These are phyloP conservation scores for Smittia sp. DNA, from an alignment of 2,888 invertebrate genomes.

Conservation along the genomic window DNA sequence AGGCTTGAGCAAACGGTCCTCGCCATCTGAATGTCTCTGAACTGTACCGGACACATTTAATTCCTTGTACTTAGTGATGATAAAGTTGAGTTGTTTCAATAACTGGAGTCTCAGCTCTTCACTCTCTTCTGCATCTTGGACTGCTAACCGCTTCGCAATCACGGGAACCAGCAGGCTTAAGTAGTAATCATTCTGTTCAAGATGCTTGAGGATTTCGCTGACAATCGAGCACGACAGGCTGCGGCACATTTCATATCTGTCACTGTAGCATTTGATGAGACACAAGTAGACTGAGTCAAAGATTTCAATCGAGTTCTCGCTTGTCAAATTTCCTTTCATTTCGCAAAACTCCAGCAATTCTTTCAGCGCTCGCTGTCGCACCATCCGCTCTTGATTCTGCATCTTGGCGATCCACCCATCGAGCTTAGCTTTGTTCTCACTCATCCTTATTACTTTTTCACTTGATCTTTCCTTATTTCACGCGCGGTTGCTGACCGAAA, in stretches of 20 bases:
- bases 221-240: constrained; percentile 47
- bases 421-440: constrained; percentile 15
- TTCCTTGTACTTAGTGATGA: constrained; percentile 64
- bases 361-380: constrained; percentile 44
- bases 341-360: constrained; percentile 43
- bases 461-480: no score
- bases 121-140: constrained; percentile 64
- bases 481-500: no score
- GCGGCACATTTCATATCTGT: constrained; percentile 51
- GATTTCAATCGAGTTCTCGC: constrained; percentile 42
- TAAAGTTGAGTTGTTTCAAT: constrained; percentile 62
- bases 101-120: constrained; percentile 80
- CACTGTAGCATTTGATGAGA: constrained; percentile 51
- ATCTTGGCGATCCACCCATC: constrained; percentile 38
- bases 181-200: constrained; percentile 69
- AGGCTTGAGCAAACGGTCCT: constrained; percentile 45
- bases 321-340: neutral
- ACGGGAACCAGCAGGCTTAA: constrained; percentile 73
- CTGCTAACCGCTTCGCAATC: constrained; percentile 72
- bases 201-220: constrained; percentile 48
- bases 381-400: constrained; percentile 43
- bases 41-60: constrained; percentile 63
- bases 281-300: constrained; percentile 51
- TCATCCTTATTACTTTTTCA: neutral
- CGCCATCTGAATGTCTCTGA: constrained; percentile 55